phyloP scores from a whole-genome alignment of 2,888 invertebrate species.

The Dastarcus helophoroides region DNA sequence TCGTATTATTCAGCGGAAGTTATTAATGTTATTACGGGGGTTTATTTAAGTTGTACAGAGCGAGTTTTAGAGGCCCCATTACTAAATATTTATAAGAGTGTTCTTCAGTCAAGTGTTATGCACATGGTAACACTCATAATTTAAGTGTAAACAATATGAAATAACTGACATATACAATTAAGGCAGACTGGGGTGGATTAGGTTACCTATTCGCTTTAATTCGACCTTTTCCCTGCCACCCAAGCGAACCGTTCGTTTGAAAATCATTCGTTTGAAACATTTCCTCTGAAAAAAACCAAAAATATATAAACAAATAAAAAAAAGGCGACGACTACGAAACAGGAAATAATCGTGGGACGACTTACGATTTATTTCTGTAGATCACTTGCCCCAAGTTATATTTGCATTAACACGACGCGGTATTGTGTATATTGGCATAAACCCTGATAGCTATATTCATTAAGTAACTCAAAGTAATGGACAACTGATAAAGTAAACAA shows the following conservation, averaged over 20 bases:
- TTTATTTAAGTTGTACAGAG: slow-evolving; percentile 7
- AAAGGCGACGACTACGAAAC: too few species aligned
- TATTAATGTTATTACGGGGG: too few species aligned
- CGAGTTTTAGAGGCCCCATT: slow-evolving; percentile 12
- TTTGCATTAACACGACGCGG: too few species aligned
- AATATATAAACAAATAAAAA: too few species aligned
- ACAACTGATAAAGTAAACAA: background rate
- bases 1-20: too few species aligned
- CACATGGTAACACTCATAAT: slow-evolving; percentile 30
- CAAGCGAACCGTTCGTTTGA: slow-evolving; percentile 3
- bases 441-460: too few species aligned
- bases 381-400: too few species aligned
- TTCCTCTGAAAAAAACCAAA: background rate
- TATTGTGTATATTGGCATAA: too few species aligned
- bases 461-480: background rate
- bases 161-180: slow-evolving; percentile 22
- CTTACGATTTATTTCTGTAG: too few species aligned
- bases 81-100: slow-evolving; percentile 29
- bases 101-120: slow-evolving; percentile 28
- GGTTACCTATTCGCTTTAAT: slow-evolving; percentile 18
- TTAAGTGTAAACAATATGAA: slow-evolving; percentile 28
- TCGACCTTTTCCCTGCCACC: slow-evolving; percentile 11
- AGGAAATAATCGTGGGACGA: too few species aligned
- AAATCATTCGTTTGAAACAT: background rate
- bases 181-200: slow-evolving; percentile 12